Evolutionary conservation across 2,113 vertebrate species (phyloP).

Genomic region (Pipa parva): DNA sequence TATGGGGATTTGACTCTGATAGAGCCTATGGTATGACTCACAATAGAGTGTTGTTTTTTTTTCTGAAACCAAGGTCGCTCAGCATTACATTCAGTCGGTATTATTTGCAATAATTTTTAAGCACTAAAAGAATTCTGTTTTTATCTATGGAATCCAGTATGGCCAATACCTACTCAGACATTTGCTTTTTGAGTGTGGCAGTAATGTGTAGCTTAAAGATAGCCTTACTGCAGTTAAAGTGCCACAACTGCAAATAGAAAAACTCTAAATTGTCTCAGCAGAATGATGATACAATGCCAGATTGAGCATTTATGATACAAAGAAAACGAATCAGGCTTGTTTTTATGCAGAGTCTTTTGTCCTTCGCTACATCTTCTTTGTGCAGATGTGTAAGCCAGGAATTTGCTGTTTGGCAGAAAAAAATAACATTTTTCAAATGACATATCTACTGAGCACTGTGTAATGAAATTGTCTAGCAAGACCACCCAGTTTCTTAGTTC

Average conservation of each 20-base stretch:
- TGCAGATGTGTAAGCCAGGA: constrained; percentile 35
- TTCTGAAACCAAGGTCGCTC: too few relatives aligned
- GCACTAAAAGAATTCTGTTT: not conserved
- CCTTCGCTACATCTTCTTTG: constrained; percentile 3
- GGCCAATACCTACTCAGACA: too few relatives aligned
- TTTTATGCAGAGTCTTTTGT: constrained; percentile 27
- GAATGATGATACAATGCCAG: not conserved
- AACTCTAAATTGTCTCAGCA: not conserved
- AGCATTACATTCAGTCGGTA: too few relatives aligned
- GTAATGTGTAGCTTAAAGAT: not conserved
- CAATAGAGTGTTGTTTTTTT: too few relatives aligned
- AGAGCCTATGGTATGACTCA: too few relatives aligned
- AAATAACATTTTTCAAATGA: constrained; percentile 33
- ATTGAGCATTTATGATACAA: too few relatives aligned
- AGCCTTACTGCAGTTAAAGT: not conserved
- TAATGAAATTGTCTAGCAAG: constrained; percentile 29
- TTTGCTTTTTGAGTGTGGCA: not conserved
- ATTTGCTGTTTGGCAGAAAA: constrained; percentile 32
- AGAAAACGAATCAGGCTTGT: constrained; percentile 1
- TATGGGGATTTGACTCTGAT: too few relatives aligned
- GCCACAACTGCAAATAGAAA: not conserved
- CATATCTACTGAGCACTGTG: constrained; percentile 18
- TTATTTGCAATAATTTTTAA: too few relatives aligned
- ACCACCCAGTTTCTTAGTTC: constrained; percentile 28
- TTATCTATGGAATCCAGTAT: not conserved